Base-by-base conservation (phyloP, 2,888 invertebrate genomes). In the Oligia strigilis region DNA sequence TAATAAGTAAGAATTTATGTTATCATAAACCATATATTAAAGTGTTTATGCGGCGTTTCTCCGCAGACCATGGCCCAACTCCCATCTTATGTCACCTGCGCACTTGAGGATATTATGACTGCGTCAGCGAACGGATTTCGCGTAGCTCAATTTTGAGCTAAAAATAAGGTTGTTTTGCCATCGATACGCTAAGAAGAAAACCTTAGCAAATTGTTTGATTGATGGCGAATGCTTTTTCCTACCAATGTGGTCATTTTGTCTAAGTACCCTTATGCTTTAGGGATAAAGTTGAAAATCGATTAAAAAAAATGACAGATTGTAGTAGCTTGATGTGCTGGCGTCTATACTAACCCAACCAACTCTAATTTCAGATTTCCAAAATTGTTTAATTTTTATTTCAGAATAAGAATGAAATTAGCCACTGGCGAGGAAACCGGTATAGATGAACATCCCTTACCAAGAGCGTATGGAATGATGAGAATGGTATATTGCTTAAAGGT, bases 381-480 rank as follows among this genome's bases (percentile, higher is more conserved):
- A n/a, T 11, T 14, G 4, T n/a, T 46, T 64, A 11, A n/a, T 43
- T 52, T 60, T 23, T 14, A 6, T 84, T 84, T 65, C 84, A 86
- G 85, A 5, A 80, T 84, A 29, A 78, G 85, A 80, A 76, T 73
- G 52, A 72, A 64, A 3, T 23, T 87, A n/a, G 78, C 85, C 1
- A 65, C 6, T 13, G 85, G 85, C 4, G 29, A 76, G 36, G 85
- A 87, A 74, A 84, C 62, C 4, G 85, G 85, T 36, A 69, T 17
- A 55, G 64, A 84, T 58, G 67, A 23, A 0, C 29, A 17, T 6
- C 67, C 43, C 0, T 75, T 86, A 19, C 85, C 85, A 46, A 74
- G 62, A 74, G 85, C 75, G 0, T 86, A 86, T 64, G 85, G 85
- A 40, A 87, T 86, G 80, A 84, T 83, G 84, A 66, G 46, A 71